A percentile compares a stretch with the other conserved stretches of the same genome.
These are phyloP conservation scores for Pantherophis guttatus DNA, from an alignment of 2,113 vertebrate genomes.

Conservation along the genomic window DNA sequence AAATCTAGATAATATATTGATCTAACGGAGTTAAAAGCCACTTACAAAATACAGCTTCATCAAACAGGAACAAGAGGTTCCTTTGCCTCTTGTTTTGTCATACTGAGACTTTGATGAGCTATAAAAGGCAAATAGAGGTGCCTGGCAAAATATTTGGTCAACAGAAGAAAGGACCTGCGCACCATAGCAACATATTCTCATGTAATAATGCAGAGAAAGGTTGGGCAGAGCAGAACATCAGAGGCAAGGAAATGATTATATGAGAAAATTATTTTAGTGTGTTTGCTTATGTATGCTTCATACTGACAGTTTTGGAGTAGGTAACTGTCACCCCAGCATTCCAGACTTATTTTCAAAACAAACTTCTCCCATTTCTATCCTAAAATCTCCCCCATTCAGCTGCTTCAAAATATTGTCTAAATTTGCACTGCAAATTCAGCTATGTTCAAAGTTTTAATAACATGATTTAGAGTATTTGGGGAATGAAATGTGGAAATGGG, in stretches of 20 bases:
- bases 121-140: background rate
- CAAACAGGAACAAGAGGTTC: background rate
- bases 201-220: rapidly evolving
- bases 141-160: background rate
- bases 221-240: background rate
- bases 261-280: background rate
- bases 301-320: background rate
- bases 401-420: background rate
- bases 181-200: background rate
- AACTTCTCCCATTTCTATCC: background rate
- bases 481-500: background rate
- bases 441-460: background rate
- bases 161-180: background rate
- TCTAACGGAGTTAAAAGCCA: conserved; percentile 10
- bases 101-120: background rate
- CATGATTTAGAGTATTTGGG: background rate
- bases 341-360: background rate
- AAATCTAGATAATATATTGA: conserved; percentile 37
- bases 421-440: background rate
- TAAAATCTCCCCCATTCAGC: background rate
- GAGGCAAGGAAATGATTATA: background rate
- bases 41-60: conserved; percentile 27
- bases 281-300: background rate
- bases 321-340: background rate
- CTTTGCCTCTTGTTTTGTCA: background rate